A percentile compares a stretch with the other conserved stretches of the same genome.
These are phyloP conservation scores for Octomys mimax DNA, from an alignment of 2,797 vertebrate species.

Conservation along the genomic window DNA sequence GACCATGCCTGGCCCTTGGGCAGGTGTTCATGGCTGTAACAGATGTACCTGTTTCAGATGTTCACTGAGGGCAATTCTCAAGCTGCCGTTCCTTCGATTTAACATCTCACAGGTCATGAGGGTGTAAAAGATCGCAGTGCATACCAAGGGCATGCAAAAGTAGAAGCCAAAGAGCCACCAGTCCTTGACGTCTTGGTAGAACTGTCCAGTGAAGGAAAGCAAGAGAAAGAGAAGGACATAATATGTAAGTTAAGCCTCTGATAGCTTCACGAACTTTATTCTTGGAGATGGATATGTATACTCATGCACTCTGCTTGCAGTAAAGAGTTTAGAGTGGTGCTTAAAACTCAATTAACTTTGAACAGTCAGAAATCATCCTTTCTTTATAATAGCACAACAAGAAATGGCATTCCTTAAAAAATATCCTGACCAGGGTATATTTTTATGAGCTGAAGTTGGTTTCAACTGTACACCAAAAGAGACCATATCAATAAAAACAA, in stretches of 20 bases:
- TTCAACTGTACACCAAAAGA: conserved; percentile 66
- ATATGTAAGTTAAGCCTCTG: not conserved
- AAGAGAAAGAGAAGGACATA: conserved; percentile 23
- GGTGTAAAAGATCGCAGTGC: conserved; percentile 96
- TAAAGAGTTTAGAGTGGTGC: not conserved
- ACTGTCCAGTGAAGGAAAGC: conserved; percentile 87
- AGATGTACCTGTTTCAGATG: conserved; percentile 97
- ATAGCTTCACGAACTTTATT: not conserved
- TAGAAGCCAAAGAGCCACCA: conserved; percentile 99
- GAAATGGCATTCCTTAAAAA: not conserved
- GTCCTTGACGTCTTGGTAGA: conserved; percentile 94
- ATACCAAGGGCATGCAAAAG: conserved; percentile 96
- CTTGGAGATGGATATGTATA: accelerated
- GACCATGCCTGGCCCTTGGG: not conserved
- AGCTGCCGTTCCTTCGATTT: conserved; percentile 95
- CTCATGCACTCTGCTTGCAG: not conserved
- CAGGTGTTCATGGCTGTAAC: not conserved
- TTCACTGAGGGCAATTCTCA: conserved; percentile 97
- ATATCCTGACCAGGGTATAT: not conserved
- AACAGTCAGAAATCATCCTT: conserved; percentile 6
- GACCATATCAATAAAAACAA: conserved; percentile 74
- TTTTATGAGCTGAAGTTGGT: not conserved
- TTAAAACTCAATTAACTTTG: not conserved
- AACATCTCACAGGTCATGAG: conserved; percentile 99
- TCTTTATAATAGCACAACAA: not conserved